Percentiles rank a stretch among this genome's conserved stretches.
Evolutionary conservation across 2,888 invertebrate species (phyloP).

Genomic region (Pyralis farinalis): DNA sequence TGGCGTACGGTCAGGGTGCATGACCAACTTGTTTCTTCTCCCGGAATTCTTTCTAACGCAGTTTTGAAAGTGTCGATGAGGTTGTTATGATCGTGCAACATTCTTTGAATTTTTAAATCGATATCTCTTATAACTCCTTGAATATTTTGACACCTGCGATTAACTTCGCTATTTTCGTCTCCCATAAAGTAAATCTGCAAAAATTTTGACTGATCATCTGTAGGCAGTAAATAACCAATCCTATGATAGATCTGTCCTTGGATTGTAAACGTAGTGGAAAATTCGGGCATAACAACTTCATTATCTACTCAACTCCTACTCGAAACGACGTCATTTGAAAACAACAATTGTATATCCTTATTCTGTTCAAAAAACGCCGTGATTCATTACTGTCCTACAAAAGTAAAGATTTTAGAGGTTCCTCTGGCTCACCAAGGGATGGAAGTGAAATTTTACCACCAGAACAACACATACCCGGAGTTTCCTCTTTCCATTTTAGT

Average conservation of each 20-base stretch:
- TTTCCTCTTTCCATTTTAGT: constrained; percentile 11
- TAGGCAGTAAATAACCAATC: constrained; percentile 15
- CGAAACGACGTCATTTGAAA: too few species aligned
- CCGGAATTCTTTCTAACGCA: constrained; percentile 26
- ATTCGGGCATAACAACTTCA: constrained; percentile 19
- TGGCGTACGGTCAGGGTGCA: constrained; percentile 29
- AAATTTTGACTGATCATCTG: constrained; percentile 11
- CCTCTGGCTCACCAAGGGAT: constrained; percentile 12
- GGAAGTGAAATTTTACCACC: constrained; percentile 12
- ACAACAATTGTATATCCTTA: constrained; percentile 20
- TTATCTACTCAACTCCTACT: constrained; percentile 22
- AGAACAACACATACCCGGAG: too few species aligned
- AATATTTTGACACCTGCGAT: constrained; percentile 24
- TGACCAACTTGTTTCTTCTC: constrained; percentile 29
- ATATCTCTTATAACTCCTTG: constrained; percentile 24
- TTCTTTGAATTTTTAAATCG: constrained; percentile 28
- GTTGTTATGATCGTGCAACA: constrained; percentile 26
- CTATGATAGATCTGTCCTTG: constrained; percentile 23
- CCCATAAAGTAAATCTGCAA: constrained; percentile 34
- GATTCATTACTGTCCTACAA: constrained; percentile 11
- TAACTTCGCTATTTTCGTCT: constrained; percentile 22
- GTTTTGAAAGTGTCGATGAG: constrained; percentile 32
- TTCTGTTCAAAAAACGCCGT: constrained; percentile 10
- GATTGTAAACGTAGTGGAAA: constrained; percentile 23
- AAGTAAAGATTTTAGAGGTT: constrained; percentile 14